These are phyloP conservation scores for Coregonus suidteri DNA, from an alignment of 2,797 vertebrate genomes.

Conservation along the genomic window DNA sequence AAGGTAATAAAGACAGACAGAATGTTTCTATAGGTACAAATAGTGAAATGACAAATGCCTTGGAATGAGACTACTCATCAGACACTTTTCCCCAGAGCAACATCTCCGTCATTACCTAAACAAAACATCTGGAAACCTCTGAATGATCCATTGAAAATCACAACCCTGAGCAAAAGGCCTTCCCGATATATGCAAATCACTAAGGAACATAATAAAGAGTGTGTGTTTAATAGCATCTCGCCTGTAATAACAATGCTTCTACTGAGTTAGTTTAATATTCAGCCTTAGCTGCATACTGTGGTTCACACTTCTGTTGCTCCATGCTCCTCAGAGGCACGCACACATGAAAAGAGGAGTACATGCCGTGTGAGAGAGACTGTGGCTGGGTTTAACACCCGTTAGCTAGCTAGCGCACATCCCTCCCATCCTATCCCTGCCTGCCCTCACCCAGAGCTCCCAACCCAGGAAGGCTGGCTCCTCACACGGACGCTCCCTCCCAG, in stretches of 20 bases:
- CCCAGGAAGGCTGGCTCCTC: conserved; percentile 14
- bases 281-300: not conserved
- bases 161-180: conserved; percentile 44
- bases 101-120: conserved; percentile 54
- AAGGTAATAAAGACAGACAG: not conserved
- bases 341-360: not conserved
- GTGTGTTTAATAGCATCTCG: conserved; percentile 46
- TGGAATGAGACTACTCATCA: conserved; percentile 47
- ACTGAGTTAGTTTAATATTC: conserved; percentile 19
- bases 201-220: conserved; percentile 38
- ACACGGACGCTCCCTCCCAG: conserved; percentile 35
- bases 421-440: not conserved
- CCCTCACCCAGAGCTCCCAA: conserved; percentile 38
- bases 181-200: conserved; percentile 33
- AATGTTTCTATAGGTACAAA: conserved; percentile 11
- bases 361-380: not conserved
- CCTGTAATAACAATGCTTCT: conserved; percentile 35
- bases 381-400: conserved; percentile 22
- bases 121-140: conserved; percentile 60
- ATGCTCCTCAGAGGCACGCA: not conserved
- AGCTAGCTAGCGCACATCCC: not conserved
- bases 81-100: conserved; percentile 17
- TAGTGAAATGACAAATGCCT: conserved; percentile 38
- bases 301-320: too few relatives aligned
- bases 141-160: conserved; percentile 52